Conservation (phyloP, 1,140 invertebrate genomes). For the Tetragnatha versicolor region DNA sequence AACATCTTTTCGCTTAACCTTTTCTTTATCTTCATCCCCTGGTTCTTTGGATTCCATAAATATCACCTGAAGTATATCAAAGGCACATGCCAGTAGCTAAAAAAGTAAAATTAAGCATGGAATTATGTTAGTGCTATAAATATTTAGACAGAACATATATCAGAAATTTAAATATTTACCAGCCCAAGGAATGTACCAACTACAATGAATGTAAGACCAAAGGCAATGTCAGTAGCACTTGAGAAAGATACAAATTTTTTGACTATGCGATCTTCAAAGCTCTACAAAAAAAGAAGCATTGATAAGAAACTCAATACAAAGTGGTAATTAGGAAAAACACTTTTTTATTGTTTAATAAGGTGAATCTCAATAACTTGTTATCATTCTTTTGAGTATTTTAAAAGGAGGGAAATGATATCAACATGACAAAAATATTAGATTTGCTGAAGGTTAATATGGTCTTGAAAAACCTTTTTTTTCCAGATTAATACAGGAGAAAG, state of each 20-base stretch:
- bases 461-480: too few relatives aligned
- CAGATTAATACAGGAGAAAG: too few relatives aligned
- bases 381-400: too few relatives aligned
- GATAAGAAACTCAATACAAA: neutral
- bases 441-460: too few relatives aligned
- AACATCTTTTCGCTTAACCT: neutral
- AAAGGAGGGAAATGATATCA: too few relatives aligned
- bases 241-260: conserved; percentile 24
- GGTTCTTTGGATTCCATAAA: conserved; percentile 7
- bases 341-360: too few relatives aligned
- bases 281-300: conserved; percentile 24
- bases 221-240: conserved; percentile 37
- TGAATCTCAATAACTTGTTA: too few relatives aligned
- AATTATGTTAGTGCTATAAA: neutral
- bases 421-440: too few relatives aligned
- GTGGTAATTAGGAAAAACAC: neutral
- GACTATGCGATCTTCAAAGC: conserved; percentile 40
- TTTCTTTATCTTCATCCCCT: neutral
- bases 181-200: conserved; percentile 33
- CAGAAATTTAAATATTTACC: neutral
- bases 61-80: conserved; percentile 14
- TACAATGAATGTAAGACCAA: conserved; percentile 42
- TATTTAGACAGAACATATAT: neutral
- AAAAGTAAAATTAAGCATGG: neutral
- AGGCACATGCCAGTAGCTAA: neutral